Base-by-base conservation (phyloP, 2,888 invertebrate genomes). In the Aethes cnicana region DNA sequence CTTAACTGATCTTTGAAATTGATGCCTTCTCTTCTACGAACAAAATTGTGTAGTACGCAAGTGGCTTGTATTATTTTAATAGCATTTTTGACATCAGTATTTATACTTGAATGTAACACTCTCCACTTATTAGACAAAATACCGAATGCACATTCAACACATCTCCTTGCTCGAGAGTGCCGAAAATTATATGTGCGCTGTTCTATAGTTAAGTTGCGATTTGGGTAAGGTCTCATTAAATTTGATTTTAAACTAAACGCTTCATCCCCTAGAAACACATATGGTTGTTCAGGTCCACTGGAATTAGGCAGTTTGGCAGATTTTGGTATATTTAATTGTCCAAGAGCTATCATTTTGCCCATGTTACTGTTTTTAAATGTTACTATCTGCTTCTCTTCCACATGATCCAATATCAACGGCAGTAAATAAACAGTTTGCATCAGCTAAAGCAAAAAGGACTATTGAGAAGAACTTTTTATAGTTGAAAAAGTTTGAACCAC, bases 91-190 rank as follows among this genome's bases (percentile, higher is more conserved):
- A 46, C 33, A 49, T 47, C 41, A 43, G 47, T 50, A 41, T 35
- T 23, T 11, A 54, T 48, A 9, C 56, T 55, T 25, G 52, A 36
- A 35, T 55, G 57, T 33, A 59, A 44, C 35, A 61, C 47, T 55
- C 58, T 41, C 54, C 56, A 62, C 47, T 58, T 61, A 18, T 35
- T 55, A 33, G 56, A 37, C 42, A 62, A 35, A 12, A 63, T 59
- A 16, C 56, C 59, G 42, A 63, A 63, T 12, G 61, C 53, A 54
- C 56, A 55, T 54, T 61, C 59, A n/a, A 59, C 54, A 14, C 21
- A 39, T 42, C 50, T 44, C 33, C 57, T 47, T 25, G 53, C 57
- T 11, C 55, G 47, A 23, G 42, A 39, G 25, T 41, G 47, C 30
- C 54, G 48, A 49, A 47, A 55, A 43, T 57, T 57, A 33, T 33